Evolutionary conservation across 2,797 vertebrate genomes (phyloP), one percentile per base, ranked within the genome.

Genomic region (Calcarius lapponicus): DNA sequence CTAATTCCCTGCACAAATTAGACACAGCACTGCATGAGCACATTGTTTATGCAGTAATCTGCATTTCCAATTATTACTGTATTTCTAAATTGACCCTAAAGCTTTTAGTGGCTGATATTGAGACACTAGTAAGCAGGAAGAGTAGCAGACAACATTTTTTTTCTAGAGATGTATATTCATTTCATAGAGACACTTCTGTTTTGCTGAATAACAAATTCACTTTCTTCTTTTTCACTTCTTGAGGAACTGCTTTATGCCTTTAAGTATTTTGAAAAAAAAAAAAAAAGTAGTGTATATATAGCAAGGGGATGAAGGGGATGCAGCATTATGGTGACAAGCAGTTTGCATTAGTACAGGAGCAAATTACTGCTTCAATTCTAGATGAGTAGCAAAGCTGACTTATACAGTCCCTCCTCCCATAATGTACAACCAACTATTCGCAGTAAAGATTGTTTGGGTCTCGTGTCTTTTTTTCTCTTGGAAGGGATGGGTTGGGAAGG

Each of bases 1-100:
- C 60, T 76, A 95, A 95, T 93, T 86, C 78, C 51, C 66, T 60
- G 17, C 65, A 89, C 83, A 58, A 94, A 93, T 95, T 88, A 95
- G 78, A 66, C 88, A 92, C 32, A 42, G 71, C 50, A 83, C 36
- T 51, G 47, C 74, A 74, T n/a, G 10, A 88, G n/a, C 51, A 79
- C 1, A 0, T 86, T 86, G 71, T 81, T 94, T 90, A 79, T 75
- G 53, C 74, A 76, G 40, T 66, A 80, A 92, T 86, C 71, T 76
- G 48, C 60, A 85, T 73, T 85, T 91, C 22, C 69, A 71, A 67
- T 90, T 79, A 79, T 57, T 85, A 74, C 34, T 56, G 16, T 15
- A 51, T 32, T 70, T 88, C 67, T 88, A 16, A 75, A 92, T 48
- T 90, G 40, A 22, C 54, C 40, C 40, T 61, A 81, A 88, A 91